Base-by-base conservation (phyloP, 2,113 vertebrate genomes). In the Rhombomys opimus region DNA sequence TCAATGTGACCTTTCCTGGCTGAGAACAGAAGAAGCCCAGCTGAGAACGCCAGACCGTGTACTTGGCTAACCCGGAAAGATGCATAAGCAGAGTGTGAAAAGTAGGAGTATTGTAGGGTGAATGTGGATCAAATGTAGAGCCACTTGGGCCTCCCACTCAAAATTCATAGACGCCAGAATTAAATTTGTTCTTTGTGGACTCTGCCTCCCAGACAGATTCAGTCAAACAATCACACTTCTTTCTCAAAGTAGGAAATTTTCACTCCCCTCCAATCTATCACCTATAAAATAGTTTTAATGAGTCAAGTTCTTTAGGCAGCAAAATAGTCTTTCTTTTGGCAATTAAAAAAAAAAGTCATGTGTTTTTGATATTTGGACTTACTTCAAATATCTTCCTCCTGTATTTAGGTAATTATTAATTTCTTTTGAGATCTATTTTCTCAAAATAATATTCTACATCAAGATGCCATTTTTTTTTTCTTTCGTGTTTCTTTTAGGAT, bases 251-350 rank as follows among this genome's bases (percentile, higher is more conserved):
- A 73, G 73, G 92, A 98, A 97, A 81, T 87, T 91, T 82, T 50
- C 20, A 91, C 70, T 20, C n/a, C 9, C 65, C 73, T 15, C 35
- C 90, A 89, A 87, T 94, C 91, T 93, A 90, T 73, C 95, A 95
- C 91, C 65, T 78, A 95, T 91, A 50, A 96, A 98, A 97, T 96
- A 98, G 95, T 98, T 98, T 97, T 97, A 98, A 98, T 97, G 87
- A 98, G 97, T 97, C 81, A 87, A 97, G 63, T 97, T 91, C 63
- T 97, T 98, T 97, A 97, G 97, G 93, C 84, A 97, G 91, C 72
- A 98, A 97, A 96, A 92, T 57, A 98, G 97, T 91, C 97, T 91
- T 96, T 88, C 67, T 82, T 97, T 94, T 98, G 96, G 93, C 20
- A 17, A 92, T 95, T 86, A 61, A 97, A 98, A 96, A 98, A 96